Percentiles rank a stretch among this genome's conserved stretches.
Conservation (phyloP, 2,888 invertebrate genomes). For the Amphipyra tragopoginis region DNA sequence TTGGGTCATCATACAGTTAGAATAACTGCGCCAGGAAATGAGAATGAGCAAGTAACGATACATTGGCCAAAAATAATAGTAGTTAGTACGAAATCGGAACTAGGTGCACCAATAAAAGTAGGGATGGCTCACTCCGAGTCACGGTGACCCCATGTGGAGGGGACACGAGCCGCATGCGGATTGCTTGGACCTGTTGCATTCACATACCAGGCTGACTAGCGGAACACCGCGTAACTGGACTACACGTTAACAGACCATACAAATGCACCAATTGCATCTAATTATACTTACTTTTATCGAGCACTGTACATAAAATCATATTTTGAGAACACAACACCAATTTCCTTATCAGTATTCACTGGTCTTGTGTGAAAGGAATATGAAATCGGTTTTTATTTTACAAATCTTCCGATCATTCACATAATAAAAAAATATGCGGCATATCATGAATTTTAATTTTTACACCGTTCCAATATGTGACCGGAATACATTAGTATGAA, state of each 20-base stretch:
- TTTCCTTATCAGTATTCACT: slow-evolving; percentile 9
- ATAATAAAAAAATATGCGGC: slow-evolving; percentile 1
- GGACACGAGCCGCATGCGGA: slow-evolving; percentile 69
- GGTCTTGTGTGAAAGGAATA: not conserved
- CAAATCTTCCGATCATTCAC: not conserved
- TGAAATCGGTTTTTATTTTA: slow-evolving; percentile 3
- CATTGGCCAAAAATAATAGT: not conserved
- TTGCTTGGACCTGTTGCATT: slow-evolving; percentile 67
- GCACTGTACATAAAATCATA: not conserved
- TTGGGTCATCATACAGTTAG: slow-evolving; percentile 8
- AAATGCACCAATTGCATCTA: slow-evolving; percentile 38
- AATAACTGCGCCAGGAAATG: slow-evolving; percentile 1
- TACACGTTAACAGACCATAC: slow-evolving; percentile 51
- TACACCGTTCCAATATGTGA: slow-evolving; percentile 2
- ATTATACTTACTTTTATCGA: slow-evolving; percentile 20
- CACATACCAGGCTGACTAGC: slow-evolving; percentile 80
- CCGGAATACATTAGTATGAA: slow-evolving; percentile 1
- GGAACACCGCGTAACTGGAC: slow-evolving; percentile 79
- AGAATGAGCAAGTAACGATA: not conserved
- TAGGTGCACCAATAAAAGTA: slow-evolving; percentile 9
- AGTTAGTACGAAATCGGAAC: not conserved
- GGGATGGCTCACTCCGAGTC: slow-evolving; percentile 13
- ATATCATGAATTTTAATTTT: slow-evolving; percentile 14
- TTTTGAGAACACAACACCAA: slow-evolving; percentile 1
- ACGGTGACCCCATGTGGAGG: slow-evolving; percentile 30